Conservation (phyloP, 2,888 invertebrate species). For the Apodemia mormo region DNA sequence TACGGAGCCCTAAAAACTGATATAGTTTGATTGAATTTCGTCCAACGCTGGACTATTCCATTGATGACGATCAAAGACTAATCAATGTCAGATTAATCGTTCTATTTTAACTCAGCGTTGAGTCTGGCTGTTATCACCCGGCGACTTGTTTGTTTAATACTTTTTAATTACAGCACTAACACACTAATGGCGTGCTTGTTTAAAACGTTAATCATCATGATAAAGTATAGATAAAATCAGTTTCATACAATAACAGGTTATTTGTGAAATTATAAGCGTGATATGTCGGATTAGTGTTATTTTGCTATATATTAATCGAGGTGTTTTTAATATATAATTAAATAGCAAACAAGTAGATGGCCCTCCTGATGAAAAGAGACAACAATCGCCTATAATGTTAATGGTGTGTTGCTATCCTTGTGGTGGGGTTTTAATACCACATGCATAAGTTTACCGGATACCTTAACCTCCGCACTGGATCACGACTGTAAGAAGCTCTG, state of each 20-base stretch:
- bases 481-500: too few relatives aligned
- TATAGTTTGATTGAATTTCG: not conserved
- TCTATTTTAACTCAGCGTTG: slow-evolving; percentile 1
- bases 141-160: not conserved
- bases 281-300: not conserved
- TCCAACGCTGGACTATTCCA: not conserved
- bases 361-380: too few relatives aligned
- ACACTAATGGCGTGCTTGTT: slow-evolving; percentile 14
- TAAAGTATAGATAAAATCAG: slow-evolving; percentile 15
- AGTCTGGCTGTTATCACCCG: slow-evolving; percentile 4
- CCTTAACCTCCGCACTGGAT: too few relatives aligned
- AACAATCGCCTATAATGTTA: too few relatives aligned
- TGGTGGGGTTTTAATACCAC: too few relatives aligned
- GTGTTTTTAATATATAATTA: too few relatives aligned
- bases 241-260: not conserved
- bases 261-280: slow-evolving; percentile 1
- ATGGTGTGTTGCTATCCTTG: too few relatives aligned
- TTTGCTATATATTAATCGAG: too few relatives aligned
- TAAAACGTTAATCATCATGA: slow-evolving; percentile 17
- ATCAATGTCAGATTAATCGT: slow-evolving; percentile 8
- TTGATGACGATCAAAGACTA: not conserved
- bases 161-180: slow-evolving; percentile 12
- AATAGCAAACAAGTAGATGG: too few relatives aligned
- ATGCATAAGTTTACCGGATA: too few relatives aligned
- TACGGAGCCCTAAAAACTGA: not conserved